phyloP scores from a whole-genome alignment of 2,797 vertebrate species.

The Staurois parvus region DNA sequence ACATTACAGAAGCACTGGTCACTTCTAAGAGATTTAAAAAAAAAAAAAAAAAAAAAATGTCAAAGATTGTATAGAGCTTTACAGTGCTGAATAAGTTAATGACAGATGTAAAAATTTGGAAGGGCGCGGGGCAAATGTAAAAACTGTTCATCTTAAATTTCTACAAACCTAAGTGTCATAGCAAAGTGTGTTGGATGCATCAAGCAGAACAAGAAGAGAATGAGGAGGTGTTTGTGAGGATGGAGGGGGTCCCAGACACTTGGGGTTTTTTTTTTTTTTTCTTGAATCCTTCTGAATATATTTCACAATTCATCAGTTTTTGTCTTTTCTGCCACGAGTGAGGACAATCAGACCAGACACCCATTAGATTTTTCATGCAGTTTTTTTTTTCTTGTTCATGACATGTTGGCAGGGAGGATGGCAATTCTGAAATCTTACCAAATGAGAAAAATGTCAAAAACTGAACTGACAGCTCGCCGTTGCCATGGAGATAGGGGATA shows the following conservation, averaged over 20 bases:
- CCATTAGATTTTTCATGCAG: conserved; percentile 98
- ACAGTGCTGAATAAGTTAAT: conserved; percentile 45
- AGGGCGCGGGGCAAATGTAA: conserved; percentile 75
- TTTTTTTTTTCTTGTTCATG: conserved; percentile 87
- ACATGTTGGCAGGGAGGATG: conserved; percentile 97
- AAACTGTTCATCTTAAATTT: conserved; percentile 83
- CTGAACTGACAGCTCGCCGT: conserved; percentile 92
- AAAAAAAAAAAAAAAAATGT: not conserved
- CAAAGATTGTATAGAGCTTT: not conserved
- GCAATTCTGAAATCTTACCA: conserved; percentile 98
- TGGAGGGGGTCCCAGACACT: conserved; percentile 84
- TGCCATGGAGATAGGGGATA: conserved; percentile 95
- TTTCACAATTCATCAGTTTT: conserved; percentile 99
- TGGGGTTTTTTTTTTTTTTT: conserved; percentile 78
- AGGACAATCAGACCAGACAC: conserved; percentile 99
- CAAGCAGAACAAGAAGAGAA: conserved; percentile 84
- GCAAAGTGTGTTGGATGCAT: conserved; percentile 77
- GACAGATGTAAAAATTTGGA: conserved; percentile 48
- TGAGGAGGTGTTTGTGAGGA: conserved; percentile 74
- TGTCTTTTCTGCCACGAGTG: conserved; percentile 98
- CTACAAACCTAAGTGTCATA: conserved; percentile 81
- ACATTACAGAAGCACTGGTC: not conserved
- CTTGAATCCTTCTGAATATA: conserved; percentile 99
- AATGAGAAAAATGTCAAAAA: conserved; percentile 98
- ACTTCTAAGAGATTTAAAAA: not conserved